phyloP scores from a whole-genome alignment of 53 echinoderm and acorn worm genomes.

The Zoroaster sp. region DNA sequence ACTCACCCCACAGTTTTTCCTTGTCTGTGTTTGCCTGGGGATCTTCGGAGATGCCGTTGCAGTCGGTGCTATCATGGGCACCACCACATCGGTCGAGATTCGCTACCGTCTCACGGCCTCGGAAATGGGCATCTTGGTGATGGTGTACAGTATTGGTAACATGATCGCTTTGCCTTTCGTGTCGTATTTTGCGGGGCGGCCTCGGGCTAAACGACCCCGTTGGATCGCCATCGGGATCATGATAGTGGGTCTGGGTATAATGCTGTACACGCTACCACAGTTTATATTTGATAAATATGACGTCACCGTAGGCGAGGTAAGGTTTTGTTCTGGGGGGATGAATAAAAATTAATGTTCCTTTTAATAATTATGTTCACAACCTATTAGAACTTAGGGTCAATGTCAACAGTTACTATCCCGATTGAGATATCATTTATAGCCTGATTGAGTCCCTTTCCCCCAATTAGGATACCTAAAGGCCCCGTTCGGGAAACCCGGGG shows the following conservation, averaged over 20 bases:
- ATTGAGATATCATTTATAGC: no score
- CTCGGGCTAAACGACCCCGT: conserved; percentile 11
- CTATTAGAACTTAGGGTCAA: no score
- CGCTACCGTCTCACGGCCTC: conserved; percentile 67
- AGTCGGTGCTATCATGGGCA: conserved; percentile 56
- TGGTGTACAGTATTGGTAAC: conserved; percentile 40
- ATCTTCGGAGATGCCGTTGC: conserved; percentile 63
- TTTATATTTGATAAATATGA: conserved; percentile 30
- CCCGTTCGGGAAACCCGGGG: no score
- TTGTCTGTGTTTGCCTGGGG: conserved; percentile 53
- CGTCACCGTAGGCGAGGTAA: neutral
- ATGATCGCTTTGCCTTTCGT: conserved; percentile 54
- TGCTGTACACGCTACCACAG: conserved; percentile 37
- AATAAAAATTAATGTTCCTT: no score
- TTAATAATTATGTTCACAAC: no score
- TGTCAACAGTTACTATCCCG: no score
- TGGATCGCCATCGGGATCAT: conserved; percentile 36
- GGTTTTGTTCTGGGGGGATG: no score
- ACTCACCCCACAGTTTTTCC: conserved; percentile 48
- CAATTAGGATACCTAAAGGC: no score
- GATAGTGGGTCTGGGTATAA: conserved; percentile 28
- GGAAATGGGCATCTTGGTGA: conserved; percentile 59
- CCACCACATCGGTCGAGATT: conserved; percentile 63
- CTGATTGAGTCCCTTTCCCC: no score
- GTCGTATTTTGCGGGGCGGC: conserved; percentile 46